A percentile compares a stretch with the other conserved stretches of the same genome.
Evolutionary conservation across 2,113 vertebrate species (phyloP).

Genomic region (Vulpes lagopus): DNA sequence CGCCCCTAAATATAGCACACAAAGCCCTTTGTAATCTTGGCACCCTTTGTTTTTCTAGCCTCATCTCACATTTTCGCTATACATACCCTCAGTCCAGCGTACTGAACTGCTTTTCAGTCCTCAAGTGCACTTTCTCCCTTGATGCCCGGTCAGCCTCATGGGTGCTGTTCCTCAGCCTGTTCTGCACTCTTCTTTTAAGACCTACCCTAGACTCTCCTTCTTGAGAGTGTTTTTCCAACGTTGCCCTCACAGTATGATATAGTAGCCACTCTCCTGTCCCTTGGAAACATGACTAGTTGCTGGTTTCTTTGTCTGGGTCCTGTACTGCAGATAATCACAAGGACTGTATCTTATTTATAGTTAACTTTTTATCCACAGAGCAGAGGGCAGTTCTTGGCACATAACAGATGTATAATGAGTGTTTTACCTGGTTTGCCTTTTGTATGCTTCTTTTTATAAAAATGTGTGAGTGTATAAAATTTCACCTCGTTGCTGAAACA

Average conservation of each 20-base stretch:
- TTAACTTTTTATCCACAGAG: not conserved
- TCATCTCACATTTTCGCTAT: not conserved
- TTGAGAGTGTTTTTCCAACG: not conserved
- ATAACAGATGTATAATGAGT: not conserved
- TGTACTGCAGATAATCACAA: not conserved
- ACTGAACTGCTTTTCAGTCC: not conserved
- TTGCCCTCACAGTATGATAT: fast-evolving
- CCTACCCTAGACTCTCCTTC: not conserved
- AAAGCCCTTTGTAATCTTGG: not conserved
- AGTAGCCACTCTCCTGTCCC: not conserved
- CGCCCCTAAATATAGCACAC: not conserved
- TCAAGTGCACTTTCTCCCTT: not conserved
- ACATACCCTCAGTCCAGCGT: not conserved
- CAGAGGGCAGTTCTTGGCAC: not conserved
- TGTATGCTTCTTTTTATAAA: not conserved
- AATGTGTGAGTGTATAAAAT: not conserved
- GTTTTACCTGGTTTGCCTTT: not conserved
- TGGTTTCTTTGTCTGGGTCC: not conserved
- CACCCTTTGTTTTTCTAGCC: not conserved
- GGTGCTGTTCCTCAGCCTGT: not conserved
- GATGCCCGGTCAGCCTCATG: not conserved
- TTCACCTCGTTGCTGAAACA: not conserved
- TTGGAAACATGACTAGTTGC: not conserved
- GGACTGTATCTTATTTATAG: not conserved
- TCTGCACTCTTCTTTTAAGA: not conserved